Evolutionary conservation across 2,888 invertebrate species (phyloP).

Genomic region (Sicus ferrugineus): DNA sequence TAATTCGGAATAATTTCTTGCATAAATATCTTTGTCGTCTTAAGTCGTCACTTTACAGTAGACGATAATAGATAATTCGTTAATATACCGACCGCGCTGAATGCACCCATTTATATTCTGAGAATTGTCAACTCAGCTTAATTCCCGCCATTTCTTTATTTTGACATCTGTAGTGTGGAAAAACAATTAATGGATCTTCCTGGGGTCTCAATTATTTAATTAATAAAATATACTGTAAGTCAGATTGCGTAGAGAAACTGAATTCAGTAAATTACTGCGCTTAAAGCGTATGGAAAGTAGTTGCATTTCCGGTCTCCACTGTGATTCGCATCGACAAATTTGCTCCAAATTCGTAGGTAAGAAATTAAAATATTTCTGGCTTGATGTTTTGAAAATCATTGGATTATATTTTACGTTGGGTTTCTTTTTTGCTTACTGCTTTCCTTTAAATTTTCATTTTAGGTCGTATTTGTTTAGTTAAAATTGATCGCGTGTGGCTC

Average conservation of each 20-base stretch:
- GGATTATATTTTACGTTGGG: not conserved
- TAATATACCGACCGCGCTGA: not conserved
- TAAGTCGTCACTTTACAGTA: too few species aligned
- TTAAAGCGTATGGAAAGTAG: not conserved
- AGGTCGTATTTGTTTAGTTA: constrained; percentile 14
- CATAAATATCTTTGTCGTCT: too few species aligned
- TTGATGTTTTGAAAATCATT: not conserved
- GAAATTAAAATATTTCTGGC: not conserved
- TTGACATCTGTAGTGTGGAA: not conserved
- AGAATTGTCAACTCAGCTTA: not conserved
- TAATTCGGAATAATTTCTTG: too few species aligned
- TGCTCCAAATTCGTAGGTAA: not conserved
- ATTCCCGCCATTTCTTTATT: constrained; percentile 9
- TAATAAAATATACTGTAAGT: not conserved
- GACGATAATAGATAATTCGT: too few species aligned
- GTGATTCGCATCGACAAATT: constrained; percentile 5
- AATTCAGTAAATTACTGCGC: not conserved
- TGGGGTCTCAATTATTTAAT: not conserved
- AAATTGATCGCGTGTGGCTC: constrained; percentile 5
- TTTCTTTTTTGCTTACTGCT: not conserved
- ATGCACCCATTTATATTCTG: not conserved
- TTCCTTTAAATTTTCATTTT: constrained; percentile 19
- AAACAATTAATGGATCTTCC: not conserved
- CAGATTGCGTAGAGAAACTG: not conserved
- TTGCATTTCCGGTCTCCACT: not conserved